These are phyloP conservation scores for Eriosoma lanigerum DNA, from an alignment of 1,140 invertebrate genomes.

Conservation along the genomic window DNA sequence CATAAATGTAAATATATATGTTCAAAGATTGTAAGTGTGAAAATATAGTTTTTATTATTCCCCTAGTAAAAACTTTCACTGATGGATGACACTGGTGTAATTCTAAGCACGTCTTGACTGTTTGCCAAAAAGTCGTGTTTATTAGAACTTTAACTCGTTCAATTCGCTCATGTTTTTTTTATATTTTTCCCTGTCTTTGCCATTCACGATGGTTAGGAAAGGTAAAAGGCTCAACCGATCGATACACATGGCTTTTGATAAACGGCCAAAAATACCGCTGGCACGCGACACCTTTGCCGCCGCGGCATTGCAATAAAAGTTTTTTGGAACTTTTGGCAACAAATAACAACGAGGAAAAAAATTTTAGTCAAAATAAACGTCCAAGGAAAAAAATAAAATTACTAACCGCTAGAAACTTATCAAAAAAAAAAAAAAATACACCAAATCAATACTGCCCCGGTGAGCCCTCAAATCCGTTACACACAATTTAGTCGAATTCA, in stretches of 20 bases:
- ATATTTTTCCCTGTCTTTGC: background rate
- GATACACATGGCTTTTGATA: constrained; percentile 43
- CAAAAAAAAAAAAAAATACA: constrained; percentile 11
- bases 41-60: background rate
- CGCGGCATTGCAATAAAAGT: constrained; percentile 36
- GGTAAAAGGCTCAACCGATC: constrained; percentile 20
- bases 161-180: constrained; percentile 47
- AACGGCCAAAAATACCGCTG: constrained; percentile 47
- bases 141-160: constrained; percentile 50
- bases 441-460: constrained; percentile 27
- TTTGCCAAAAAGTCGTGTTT: constrained; percentile 48
- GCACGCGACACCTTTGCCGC: constrained; percentile 50
- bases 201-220: background rate
- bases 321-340: constrained; percentile 49
- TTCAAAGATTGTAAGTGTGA: background rate
- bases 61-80: background rate
- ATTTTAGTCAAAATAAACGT: constrained; percentile 12
- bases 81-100: constrained; percentile 13
- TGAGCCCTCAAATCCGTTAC: background rate
- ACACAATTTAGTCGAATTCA: constrained; percentile 26
- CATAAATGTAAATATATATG: too few relatives aligned
- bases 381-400: constrained; percentile 28
- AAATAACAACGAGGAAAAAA: constrained; percentile 43
- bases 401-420: constrained; percentile 13
- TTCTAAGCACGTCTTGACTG: constrained; percentile 47